Evolutionary conservation across 2,797 vertebrate species (phyloP), one percentile per base, ranked within the genome.

Genomic region (Pempheris klunzingeri): DNA sequence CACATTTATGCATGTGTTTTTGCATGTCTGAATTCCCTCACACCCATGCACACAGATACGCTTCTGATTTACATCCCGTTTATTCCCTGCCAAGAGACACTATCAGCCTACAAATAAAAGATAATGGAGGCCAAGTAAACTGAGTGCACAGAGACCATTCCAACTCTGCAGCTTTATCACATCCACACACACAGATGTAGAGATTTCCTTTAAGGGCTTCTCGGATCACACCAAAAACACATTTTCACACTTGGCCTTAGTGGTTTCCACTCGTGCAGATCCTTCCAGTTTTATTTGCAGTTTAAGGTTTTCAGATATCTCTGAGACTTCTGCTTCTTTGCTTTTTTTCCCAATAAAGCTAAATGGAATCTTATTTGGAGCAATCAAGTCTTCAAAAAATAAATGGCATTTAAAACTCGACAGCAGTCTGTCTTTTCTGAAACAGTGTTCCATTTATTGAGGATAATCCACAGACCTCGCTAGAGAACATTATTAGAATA

Each of bases 81-180:
- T 84, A 77, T 74, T 80, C 71, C 80, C 85, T 88, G 90, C 91
- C 91, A 90, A 89, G 89, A 88, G 84, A 90, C 87, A 68, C 87
- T 88, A 92, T 94, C 91, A 88, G 86, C 82, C 91, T 90, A 90
- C 90, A 92, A 93, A 94, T 93, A 92, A 93, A 94, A 93, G 90
- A 94, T 94, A 94, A 94, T 94, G 90, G 92, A 88, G 81, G 90
- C 90, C 89, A 89, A 93, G 93, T 93, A 92, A 93, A 93, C 88
- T 61, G 85, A 91, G 90, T 81, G 87, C 77, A 76, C 80, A 61
- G 89, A 88, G 86, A 89, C 65, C 66, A 66, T 85, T 93, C 87
- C 87, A 90, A 87, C 86, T 71, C 74, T 59, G 80, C 83, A 87
- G 88, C 84, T 81, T 77, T 87, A 84, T 87, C 88, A 69, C 88